These are phyloP conservation scores for Rhynchomys soricoides DNA, from an alignment of 2,113 vertebrate genomes.

Conservation along the genomic window DNA sequence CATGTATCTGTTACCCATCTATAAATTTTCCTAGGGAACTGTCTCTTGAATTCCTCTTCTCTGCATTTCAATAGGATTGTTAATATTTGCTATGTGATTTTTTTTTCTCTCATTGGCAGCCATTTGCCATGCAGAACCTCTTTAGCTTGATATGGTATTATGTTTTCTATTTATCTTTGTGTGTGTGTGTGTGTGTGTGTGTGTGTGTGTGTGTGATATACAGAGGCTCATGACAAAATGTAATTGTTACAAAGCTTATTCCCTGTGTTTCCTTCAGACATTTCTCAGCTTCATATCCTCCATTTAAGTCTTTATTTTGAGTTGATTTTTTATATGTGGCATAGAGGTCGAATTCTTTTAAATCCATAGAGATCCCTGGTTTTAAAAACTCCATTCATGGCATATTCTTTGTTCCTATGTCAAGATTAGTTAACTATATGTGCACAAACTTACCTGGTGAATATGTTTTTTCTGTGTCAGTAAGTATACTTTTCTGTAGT, in stretches of 20 bases:
- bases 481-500: background rate
- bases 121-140: background rate
- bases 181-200: too few relatives aligned
- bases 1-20: background rate
- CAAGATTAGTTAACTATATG: background rate
- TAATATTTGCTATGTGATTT: background rate
- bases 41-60: background rate
- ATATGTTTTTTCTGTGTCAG: background rate
- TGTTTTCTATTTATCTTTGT: background rate
- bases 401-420: background rate
- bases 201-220: background rate
- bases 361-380: too few relatives aligned
- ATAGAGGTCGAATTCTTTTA: background rate
- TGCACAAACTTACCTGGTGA: background rate
- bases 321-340: background rate
- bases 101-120: background rate
- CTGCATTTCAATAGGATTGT: background rate
- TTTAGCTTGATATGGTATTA: background rate
- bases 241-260: background rate
- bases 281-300: background rate
- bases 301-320: background rate
- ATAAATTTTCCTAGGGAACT: background rate
- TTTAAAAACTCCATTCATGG: background rate
- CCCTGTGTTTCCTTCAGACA: background rate
- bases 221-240: background rate